Conservation (phyloP, 2,888 invertebrate genomes). For the Hypena proboscidalis region DNA sequence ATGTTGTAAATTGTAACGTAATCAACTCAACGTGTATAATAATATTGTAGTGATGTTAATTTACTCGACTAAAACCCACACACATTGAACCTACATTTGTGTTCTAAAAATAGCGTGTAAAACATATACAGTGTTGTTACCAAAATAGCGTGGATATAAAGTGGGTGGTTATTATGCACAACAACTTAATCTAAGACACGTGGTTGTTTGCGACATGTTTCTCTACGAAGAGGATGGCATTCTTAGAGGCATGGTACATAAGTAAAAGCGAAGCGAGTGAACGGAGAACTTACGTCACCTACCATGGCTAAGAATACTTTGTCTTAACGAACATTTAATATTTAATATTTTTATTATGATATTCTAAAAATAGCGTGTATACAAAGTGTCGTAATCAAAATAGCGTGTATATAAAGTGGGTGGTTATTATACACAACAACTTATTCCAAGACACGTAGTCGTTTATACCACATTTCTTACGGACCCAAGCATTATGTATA, state of each 20-base stretch:
- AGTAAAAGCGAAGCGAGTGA: conserved; percentile 21
- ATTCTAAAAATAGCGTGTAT: no score
- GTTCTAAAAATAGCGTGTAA: no score
- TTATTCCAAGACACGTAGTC: conserved; percentile 71
- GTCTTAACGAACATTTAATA: no score
- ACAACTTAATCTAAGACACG: conserved; percentile 71
- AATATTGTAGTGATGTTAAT: no score
- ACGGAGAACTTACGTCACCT: background rate
- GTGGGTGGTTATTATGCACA: conserved; percentile 64
- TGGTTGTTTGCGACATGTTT: conserved; percentile 71
- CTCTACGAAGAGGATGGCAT: conserved; percentile 54
- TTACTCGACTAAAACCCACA: conserved; percentile 9
- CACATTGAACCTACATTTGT: conserved; percentile 21
- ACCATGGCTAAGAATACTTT: no score
- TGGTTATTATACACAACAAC: conserved; percentile 69
- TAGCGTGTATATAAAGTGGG: conserved; percentile 53
- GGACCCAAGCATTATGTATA: no score
- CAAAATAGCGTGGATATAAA: conserved; percentile 60
- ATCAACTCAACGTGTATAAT: no score
- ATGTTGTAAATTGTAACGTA: no score
- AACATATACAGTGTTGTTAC: conserved; percentile 63
- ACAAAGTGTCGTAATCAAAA: conserved; percentile 66
- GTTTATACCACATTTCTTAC: conserved; percentile 67
- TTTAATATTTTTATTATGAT: no score
- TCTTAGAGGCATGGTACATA: conserved; percentile 24